Percentiles rank a stretch among this genome's conserved stretches.
Evolutionary conservation across 2,113 vertebrate species (phyloP).

Genomic region (Erinaceus europaeus): DNA sequence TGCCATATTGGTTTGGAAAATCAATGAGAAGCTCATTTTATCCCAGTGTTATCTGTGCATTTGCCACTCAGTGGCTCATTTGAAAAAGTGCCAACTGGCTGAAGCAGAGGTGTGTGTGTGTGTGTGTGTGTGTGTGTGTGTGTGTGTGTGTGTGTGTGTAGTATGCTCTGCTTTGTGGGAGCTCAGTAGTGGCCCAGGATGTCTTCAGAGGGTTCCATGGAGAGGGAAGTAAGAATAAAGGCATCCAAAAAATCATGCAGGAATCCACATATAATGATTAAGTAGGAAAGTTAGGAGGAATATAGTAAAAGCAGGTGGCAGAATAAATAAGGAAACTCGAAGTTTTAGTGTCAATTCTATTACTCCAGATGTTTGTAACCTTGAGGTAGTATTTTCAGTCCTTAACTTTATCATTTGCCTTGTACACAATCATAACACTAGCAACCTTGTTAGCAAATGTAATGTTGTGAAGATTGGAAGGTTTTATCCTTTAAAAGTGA

Average conservation of each 20-base stretch:
- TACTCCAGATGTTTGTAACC: background rate
- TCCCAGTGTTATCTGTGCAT: constrained; percentile 80
- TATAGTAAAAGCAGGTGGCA: background rate
- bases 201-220: background rate
- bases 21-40: constrained; percentile 88
- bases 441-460: background rate
- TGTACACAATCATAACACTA: background rate
- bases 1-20: constrained; percentile 89
- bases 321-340: background rate
- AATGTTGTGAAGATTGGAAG: background rate
- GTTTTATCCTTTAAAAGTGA: too few species aligned
- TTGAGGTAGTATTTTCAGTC: background rate
- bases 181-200: background rate
- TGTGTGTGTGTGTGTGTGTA: too few species aligned
- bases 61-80: constrained; percentile 80
- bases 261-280: background rate
- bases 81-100: constrained; percentile 82
- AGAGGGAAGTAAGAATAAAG: background rate
- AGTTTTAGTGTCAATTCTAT: background rate
- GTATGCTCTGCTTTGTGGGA: background rate
- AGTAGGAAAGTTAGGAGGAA: background rate
- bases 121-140: too few species aligned
- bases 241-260: background rate
- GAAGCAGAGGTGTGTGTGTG: too few species aligned
- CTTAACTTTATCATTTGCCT: background rate